Evolutionary conservation across 2,797 vertebrate genomes (phyloP).

Genomic region (Odontamblyopus lacepedii): DNA sequence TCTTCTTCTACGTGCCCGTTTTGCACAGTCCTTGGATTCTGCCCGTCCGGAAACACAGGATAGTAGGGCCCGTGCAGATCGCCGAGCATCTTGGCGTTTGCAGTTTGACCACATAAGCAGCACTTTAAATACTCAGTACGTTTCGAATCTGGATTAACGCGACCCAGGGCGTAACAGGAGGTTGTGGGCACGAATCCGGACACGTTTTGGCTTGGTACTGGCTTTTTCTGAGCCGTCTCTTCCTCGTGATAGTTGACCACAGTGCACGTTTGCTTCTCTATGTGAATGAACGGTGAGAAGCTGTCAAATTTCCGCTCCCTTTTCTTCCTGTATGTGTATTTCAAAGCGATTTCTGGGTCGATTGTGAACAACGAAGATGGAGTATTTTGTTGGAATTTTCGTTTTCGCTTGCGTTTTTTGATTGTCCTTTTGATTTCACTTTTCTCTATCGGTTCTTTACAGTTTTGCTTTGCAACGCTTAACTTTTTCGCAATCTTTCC

Average conservation of each 20-base stretch:
- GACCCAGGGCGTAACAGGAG: conserved; percentile 72
- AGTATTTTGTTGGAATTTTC: conserved; percentile 5
- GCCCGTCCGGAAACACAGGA: conserved; percentile 23
- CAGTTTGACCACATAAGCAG: conserved; percentile 72
- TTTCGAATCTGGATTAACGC: conserved; percentile 34
- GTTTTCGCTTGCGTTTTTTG: conserved; percentile 39
- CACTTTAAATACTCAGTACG: conserved; percentile 49
- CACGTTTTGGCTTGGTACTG: neutral
- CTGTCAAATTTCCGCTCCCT: conserved; percentile 32
- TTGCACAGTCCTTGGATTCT: conserved; percentile 14
- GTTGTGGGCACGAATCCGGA: conserved; percentile 68
- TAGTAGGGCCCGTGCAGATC: conserved; percentile 81
- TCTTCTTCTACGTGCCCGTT: conserved; percentile 14
- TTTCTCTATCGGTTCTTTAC: neutral
- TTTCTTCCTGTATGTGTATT: conserved; percentile 55
- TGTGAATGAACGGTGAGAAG: conserved; percentile 74
- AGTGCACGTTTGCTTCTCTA: conserved; percentile 57
- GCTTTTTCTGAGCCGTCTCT: conserved; percentile 13
- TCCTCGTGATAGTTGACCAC: conserved; percentile 78
- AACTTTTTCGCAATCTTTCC: conserved; percentile 13
- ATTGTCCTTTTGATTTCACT: conserved; percentile 5
- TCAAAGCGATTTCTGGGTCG: conserved; percentile 75
- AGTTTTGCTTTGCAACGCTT: conserved; percentile 16
- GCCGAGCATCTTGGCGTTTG: conserved; percentile 71
- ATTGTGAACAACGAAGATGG: conserved; percentile 48